Evolutionary conservation across 2,888 invertebrate genomes (phyloP).

Genomic region (Lamproptera curius): DNA sequence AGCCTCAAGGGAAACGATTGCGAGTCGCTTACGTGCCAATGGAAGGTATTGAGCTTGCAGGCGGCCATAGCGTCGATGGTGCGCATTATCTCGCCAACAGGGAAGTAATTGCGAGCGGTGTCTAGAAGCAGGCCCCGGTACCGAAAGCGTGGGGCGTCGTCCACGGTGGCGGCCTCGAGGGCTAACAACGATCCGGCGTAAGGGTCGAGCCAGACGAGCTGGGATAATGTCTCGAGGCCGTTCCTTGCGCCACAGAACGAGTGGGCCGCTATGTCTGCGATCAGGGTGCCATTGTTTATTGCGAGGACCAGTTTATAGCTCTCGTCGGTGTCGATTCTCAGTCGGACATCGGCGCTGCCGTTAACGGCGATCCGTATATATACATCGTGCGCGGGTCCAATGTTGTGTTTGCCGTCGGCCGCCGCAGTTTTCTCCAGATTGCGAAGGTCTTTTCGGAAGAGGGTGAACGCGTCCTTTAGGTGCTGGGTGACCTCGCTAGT

Average conservation of each 20-base stretch:
- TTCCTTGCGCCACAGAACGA: constrained; percentile 89
- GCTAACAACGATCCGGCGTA: constrained; percentile 79
- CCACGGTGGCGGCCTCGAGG: constrained; percentile 81
- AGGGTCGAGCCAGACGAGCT: constrained; percentile 89
- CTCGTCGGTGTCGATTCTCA: constrained; percentile 84
- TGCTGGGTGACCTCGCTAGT: constrained; percentile 54
- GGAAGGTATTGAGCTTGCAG: constrained; percentile 94
- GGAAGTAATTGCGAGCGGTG: constrained; percentile 93
- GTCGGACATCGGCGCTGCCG: constrained; percentile 70
- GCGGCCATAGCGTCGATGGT: constrained; percentile 93
- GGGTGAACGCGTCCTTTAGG: constrained; percentile 67
- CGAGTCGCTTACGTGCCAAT: constrained; percentile 95
- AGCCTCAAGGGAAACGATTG: constrained; percentile 94
- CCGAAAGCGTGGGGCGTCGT: constrained; percentile 86
- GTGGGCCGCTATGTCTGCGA: constrained; percentile 80
- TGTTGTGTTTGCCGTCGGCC: constrained; percentile 34
- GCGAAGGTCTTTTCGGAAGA: constrained; percentile 72
- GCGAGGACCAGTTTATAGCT: constrained; percentile 82
- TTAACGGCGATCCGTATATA: constrained; percentile 74
- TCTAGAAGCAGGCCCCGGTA: constrained; percentile 94
- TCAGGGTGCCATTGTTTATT: constrained; percentile 64
- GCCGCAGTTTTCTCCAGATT: constrained; percentile 56
- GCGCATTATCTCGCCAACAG: constrained; percentile 82
- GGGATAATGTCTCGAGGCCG: constrained; percentile 87
- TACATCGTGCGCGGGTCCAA: constrained; percentile 62